Percentiles rank a stretch among this genome's conserved stretches.
Evolutionary conservation across 2,888 invertebrate species (phyloP).

Genomic region (Linnaemya vulpina): DNA sequence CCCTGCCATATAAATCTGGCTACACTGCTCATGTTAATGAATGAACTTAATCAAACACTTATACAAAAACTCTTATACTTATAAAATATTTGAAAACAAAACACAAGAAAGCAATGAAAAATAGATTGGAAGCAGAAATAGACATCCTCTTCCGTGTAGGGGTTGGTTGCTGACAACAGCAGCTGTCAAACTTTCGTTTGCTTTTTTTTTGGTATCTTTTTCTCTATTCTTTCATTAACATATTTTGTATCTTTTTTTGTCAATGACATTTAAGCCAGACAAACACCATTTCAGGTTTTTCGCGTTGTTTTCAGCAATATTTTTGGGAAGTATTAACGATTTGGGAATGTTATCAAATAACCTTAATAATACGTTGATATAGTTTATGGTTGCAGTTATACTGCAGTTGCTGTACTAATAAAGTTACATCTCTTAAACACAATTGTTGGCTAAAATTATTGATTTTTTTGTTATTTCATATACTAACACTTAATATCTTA

Average conservation of each 20-base stretch:
- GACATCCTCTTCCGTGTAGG: slow-evolving; percentile 64
- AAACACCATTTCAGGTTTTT: slow-evolving; percentile 35
- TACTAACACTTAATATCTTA: slow-evolving; percentile 55
- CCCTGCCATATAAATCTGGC: too few species aligned
- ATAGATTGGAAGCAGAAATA: slow-evolving; percentile 32
- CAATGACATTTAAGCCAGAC: slow-evolving; percentile 68
- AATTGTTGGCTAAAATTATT: slow-evolving; percentile 32
- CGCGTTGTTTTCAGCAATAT: slow-evolving; percentile 21
- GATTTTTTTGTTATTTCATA: slow-evolving; percentile 51
- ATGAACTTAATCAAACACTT: slow-evolving; percentile 24
- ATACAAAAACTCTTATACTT: slow-evolving; percentile 26
- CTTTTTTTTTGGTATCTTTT: slow-evolving; percentile 25
- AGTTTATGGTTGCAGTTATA: neutral
- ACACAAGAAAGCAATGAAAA: neutral
- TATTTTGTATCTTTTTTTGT: slow-evolving; percentile 17
- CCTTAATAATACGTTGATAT: neutral
- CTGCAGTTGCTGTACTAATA: too few species aligned
- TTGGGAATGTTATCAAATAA: too few species aligned
- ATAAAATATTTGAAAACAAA: neutral
- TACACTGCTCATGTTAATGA: neutral
- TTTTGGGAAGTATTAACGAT: neutral
- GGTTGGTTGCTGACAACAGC: slow-evolving; percentile 46
- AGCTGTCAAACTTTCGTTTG: slow-evolving; percentile 64
- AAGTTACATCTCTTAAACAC: too few species aligned
- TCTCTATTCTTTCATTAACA: neutral